Conservation (phyloP, 2,888 invertebrate genomes). For the Mermis nigrescens region DNA sequence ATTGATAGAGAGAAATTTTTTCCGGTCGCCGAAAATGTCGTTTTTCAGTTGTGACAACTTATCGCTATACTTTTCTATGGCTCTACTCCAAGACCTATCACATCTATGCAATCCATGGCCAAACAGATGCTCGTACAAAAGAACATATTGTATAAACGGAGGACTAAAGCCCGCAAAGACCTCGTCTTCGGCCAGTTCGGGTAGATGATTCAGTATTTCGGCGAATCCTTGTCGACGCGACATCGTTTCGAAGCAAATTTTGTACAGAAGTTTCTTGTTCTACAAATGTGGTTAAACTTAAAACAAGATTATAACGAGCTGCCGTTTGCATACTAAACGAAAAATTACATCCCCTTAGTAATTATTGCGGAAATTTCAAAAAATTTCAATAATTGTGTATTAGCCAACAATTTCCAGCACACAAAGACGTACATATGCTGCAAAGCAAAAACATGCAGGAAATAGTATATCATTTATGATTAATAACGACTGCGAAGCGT, state of each 20-base stretch:
- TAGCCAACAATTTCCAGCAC: no score
- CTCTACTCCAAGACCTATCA: neutral
- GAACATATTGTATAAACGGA: neutral
- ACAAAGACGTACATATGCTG: no score
- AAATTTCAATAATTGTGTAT: no score
- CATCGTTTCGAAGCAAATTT: conserved; percentile 1
- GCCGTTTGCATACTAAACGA: no score
- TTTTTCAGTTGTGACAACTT: neutral
- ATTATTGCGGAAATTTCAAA: no score
- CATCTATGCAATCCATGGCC: neutral
- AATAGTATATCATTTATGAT: no score
- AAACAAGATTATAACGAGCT: no score
- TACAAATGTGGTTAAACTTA: no score
- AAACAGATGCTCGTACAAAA: neutral
- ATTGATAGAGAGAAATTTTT: no score
- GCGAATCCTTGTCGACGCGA: neutral
- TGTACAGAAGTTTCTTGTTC: conserved; percentile 6
- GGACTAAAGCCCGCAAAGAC: neutral
- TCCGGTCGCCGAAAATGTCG: neutral
- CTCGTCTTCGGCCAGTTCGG: neutral
- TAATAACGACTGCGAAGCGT: no score
- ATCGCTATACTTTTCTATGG: neutral
- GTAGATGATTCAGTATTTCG: neutral
- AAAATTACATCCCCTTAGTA: no score
- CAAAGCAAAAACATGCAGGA: no score